Base-by-base conservation (phyloP, 2,113 vertebrate species). In the Polyodon spathula region DNA sequence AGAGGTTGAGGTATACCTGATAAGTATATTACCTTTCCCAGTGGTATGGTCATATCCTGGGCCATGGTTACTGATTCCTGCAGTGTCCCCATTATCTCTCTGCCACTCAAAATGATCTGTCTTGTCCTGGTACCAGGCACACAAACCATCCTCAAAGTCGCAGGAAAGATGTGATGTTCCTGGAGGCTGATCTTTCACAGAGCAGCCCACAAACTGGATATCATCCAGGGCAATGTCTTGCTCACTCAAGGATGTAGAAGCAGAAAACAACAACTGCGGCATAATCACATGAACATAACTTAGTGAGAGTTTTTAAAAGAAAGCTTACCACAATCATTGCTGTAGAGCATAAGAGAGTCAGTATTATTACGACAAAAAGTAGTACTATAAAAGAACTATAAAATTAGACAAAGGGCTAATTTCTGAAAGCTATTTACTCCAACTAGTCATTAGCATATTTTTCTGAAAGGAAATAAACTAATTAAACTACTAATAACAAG, bases 91-190 rank as follows among this genome's bases (percentile, higher is more conserved):
- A 0, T 64, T 14, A 4, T 0, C 52, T 43, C 70, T 72, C 44
- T 73, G 6, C 84, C 83, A 88, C 37, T 61, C 37, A 15, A 79
- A 55, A 59, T 63, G 65, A 17, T 74, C 61, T 27, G 67, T 74
- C 55, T 74, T 64, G 66, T 85, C 80, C 15, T 63, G 61, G 66
- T 81, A 85, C 86, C 86, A 88, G 10, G 82, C 78, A 64, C 86
- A 88, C 0, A 57, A 65, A 61, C 82, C 69, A 0, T 59, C 63
- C 59, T 86, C 81, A 78, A 86, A 88, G 67, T 81, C 70, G 67
- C 86, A 88, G 12, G 79, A 77, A 15, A 88, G 83, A 17, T 44
- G 64, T 8, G 81, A 71, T 10, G 77, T 78, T 15, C 65, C 79
- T 17, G 58, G 12, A 17, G 84, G 86, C 11, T 79, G 7, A 5